A percentile compares a stretch with the other conserved stretches of the same genome.
These are phyloP conservation scores for Tragelaphus imberbis DNA, from an alignment of 2,113 vertebrate genomes.

Conservation along the genomic window DNA sequence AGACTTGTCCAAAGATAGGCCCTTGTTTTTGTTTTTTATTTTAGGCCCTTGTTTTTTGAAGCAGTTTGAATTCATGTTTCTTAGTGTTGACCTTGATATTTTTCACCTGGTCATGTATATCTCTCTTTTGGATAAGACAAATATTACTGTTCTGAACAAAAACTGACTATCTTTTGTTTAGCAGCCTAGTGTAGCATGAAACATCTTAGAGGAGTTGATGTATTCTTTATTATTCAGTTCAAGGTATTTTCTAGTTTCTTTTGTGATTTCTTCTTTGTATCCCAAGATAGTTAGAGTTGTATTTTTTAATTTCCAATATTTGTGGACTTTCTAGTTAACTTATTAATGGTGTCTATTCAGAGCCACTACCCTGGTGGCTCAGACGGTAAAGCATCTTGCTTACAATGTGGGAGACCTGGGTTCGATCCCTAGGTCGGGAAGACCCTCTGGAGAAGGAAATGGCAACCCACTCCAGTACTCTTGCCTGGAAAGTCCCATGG, in stretches of 20 bases:
- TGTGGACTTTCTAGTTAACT: neutral
- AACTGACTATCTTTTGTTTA: neutral
- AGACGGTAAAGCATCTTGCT: no score
- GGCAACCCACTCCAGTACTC: no score
- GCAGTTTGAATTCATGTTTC: neutral
- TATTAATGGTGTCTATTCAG: neutral
- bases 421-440: no score
- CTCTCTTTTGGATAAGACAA: neutral
- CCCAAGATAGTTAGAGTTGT: neutral
- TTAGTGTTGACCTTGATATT: neutral
- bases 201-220: neutral
- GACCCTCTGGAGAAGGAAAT: no score
- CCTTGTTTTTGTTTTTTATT: neutral
- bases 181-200: neutral
- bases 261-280: neutral
- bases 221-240: neutral
- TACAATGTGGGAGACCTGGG: no score
- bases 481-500: no score
- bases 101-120: neutral
- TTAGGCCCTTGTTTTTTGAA: neutral
- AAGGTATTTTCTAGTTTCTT: neutral
- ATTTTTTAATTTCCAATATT: neutral
- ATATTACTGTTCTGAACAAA: neutral
- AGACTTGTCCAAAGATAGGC: neutral
- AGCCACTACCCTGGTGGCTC: no score